A percentile compares a stretch with the other conserved stretches of the same genome.
Conservation (phyloP, 2,113 vertebrate genomes). For the Xiphophorus maculatus region DNA sequence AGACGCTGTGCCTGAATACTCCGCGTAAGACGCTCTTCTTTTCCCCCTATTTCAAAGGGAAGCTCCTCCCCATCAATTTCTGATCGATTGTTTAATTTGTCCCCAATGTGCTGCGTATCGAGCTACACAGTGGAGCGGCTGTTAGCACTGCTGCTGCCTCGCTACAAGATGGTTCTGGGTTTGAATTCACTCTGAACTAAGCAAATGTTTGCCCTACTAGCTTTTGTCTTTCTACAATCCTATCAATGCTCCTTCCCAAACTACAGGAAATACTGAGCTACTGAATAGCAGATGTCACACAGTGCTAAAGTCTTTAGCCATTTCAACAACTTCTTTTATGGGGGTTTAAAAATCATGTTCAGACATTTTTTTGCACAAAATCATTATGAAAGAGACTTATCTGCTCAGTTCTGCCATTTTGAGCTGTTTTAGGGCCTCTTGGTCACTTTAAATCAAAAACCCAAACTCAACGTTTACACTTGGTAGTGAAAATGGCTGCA, state of each 20-base stretch:
- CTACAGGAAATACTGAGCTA: neutral
- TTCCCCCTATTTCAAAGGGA: neutral
- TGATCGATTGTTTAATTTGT: neutral
- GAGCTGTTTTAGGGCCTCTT: too few species aligned
- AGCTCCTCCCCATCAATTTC: neutral
- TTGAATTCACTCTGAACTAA: neutral
- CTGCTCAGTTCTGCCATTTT: too few species aligned
- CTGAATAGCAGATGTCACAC: too few species aligned
- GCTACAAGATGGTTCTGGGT: neutral
- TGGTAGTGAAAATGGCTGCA: too few species aligned
- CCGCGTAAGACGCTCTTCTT: constrained; percentile 81
- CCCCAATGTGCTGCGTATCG: neutral
- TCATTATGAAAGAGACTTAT: too few species aligned
- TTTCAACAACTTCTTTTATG: neutral
- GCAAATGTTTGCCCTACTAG: too few species aligned
- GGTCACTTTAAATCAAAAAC: too few species aligned
- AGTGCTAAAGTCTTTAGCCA: neutral
- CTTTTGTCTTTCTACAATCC: too few species aligned
- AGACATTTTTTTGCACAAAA: too few species aligned
- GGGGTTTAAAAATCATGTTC: too few species aligned
- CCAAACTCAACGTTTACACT: too few species aligned
- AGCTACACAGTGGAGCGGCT: neutral
- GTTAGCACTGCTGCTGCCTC: neutral
- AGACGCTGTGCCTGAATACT: constrained; percentile 89
- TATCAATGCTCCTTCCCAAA: neutral